Evolutionary conservation across 2,797 vertebrate species (phyloP).

Genomic region (Telmatherina bonti): DNA sequence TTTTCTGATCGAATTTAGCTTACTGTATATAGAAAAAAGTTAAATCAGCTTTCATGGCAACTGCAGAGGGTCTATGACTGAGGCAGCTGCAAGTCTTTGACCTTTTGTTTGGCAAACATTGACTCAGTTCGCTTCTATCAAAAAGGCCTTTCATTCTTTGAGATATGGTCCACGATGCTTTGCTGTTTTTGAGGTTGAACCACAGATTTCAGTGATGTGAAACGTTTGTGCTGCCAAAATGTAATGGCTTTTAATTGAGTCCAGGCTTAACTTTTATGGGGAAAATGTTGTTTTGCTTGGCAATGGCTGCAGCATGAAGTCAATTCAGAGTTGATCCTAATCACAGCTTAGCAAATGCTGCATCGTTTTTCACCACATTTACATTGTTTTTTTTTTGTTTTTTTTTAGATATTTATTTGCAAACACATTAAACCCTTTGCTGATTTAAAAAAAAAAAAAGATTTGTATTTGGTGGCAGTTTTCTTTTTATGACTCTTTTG

Average conservation of each 20-base stretch:
- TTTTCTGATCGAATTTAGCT: neutral
- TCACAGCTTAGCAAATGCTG: neutral
- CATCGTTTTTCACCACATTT: neutral
- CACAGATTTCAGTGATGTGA: neutral
- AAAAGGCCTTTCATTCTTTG: neutral
- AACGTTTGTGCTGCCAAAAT: neutral
- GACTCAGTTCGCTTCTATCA: neutral
- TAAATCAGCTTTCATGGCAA: neutral
- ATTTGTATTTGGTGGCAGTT: neutral
- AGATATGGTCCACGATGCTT: neutral
- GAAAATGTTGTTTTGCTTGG: neutral
- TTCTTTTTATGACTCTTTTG: neutral
- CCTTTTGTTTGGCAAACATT: neutral
- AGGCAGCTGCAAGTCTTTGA: neutral
- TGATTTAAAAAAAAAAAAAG: neutral
- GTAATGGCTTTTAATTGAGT: neutral
- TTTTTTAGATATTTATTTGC: neutral
- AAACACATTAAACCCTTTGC: neutral
- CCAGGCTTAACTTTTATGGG: neutral
- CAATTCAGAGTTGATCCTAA: neutral
- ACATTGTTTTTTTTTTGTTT: no score
- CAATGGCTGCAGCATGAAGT: neutral
- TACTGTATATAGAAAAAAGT: neutral
- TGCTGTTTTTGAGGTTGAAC: neutral
- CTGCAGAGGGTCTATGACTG: neutral